A percentile compares a stretch with the other conserved stretches of the same genome.
These are phyloP conservation scores for Erythrolamprus reginae DNA, from an alignment of 2,113 vertebrate species.

Conservation along the genomic window DNA sequence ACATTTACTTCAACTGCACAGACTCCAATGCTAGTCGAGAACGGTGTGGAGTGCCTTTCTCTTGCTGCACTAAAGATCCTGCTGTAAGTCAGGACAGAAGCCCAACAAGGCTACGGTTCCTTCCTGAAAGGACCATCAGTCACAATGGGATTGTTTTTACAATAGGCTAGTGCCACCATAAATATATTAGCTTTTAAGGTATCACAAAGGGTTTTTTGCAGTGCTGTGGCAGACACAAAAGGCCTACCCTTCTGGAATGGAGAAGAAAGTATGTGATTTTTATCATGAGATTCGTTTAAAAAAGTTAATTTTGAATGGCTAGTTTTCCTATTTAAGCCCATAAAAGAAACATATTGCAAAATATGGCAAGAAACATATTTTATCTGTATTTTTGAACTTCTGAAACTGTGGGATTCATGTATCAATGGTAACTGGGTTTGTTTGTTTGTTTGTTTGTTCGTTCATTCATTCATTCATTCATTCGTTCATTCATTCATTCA, in stretches of 20 bases:
- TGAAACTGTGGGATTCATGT: not conserved
- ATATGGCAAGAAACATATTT: not conserved
- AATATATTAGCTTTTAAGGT: not conserved
- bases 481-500: no score
- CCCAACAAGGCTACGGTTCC: not conserved
- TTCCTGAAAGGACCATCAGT: not conserved
- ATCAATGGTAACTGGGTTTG: not conserved
- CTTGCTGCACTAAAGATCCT: constrained; percentile 95
- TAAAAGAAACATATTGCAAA: no score
- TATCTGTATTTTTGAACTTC: not conserved
- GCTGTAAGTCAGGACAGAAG: constrained; percentile 71
- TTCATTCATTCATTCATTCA: no score
- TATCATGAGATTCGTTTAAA: not conserved
- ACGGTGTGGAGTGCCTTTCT: constrained; percentile 94
- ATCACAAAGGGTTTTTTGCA: not conserved
- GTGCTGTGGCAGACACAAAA: not conserved
- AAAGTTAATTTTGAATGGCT: not conserved
- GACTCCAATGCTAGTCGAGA: constrained; percentile 91
- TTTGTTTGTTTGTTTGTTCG: no score
- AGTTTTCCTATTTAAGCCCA: not conserved
- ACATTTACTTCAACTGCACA: constrained; percentile 98
- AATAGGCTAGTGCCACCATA: not conserved
- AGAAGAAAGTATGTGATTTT: not conserved
- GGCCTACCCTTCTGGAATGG: not conserved
- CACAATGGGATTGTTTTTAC: not conserved